Evolutionary conservation across 2,888 invertebrate species (phyloP), one percentile per base, ranked within the genome.

Genomic region (Netelia virgata): DNA sequence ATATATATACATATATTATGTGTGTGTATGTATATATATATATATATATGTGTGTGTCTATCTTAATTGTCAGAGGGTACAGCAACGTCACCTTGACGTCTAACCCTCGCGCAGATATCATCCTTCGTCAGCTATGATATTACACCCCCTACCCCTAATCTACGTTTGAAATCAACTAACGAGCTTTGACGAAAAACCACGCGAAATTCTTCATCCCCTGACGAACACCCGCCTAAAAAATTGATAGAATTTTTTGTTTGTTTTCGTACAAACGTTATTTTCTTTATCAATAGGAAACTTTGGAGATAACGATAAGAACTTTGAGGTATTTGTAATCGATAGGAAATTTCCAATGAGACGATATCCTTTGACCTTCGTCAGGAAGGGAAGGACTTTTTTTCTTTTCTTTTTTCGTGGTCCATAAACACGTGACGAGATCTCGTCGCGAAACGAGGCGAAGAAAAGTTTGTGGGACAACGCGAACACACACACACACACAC

Each of bases 101-200:
- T 66, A 41, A 69, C 23, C 69, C 8, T 63, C 43, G 66, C 50
- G 63, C 64, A 63, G 50, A 69, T 73, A 47, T 50, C 74, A 10
- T 20, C 18, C 16, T 18, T 16, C 16, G 57, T 57, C 57, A 57
- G 36, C 36, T 57, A 61, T 64, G 78, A 69, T 70, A 75, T 64
- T 23, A 74, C 73, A 69, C 14, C 47, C 3, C 3, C 11, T 14
- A 5, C 47, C 14, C 14, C 14, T 69, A 70, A 74, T 69, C 78
- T 66, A 57, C 55, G 70, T 78, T 68, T 76, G 70, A 66, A 66
- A 63, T 64, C 63, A 50, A 55, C 59, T 86, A 86, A 86, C 81
- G 55, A 83, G 83, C 78, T 78, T 74, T 28, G 74, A 61, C 77
- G 68, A 75, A 64, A 70, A 83, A 66, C 47, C 86, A 75, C 70